These are phyloP conservation scores for Ctenomys sociabilis DNA, from an alignment of 2,113 vertebrate genomes.

Conservation along the genomic window DNA sequence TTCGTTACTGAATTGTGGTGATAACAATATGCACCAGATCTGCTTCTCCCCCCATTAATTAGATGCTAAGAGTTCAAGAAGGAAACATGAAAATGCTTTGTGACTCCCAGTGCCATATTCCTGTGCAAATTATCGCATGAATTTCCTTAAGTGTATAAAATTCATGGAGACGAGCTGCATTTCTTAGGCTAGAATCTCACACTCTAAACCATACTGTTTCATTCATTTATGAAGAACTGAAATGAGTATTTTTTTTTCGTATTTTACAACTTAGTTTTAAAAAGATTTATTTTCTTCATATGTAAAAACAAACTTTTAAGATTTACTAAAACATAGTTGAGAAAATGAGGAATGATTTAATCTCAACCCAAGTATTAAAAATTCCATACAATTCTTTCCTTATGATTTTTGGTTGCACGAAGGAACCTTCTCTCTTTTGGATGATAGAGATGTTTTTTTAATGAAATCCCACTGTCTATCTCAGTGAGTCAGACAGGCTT, in stretches of 20 bases:
- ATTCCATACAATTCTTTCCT: not conserved
- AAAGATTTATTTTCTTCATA: not conserved
- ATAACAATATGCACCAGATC: not conserved
- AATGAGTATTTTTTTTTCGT: not conserved
- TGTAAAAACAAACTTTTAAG: not conserved
- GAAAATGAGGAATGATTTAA: constrained; percentile 12
- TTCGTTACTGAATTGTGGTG: not conserved
- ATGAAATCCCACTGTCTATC: constrained; percentile 46
- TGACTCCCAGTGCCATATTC: too few relatives aligned
- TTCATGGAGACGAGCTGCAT: not conserved
- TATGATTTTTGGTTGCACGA: constrained; percentile 39
- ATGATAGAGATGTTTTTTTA: not conserved
- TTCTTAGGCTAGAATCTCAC: not conserved
- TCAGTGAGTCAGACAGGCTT: not conserved
- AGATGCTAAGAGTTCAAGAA: not conserved
- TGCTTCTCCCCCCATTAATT: not conserved
- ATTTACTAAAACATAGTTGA: not conserved
- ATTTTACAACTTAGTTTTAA: constrained; percentile 5
- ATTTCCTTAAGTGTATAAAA: not conserved
- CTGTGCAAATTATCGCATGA: accelerated
- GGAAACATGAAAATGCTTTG: not conserved
- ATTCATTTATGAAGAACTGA: not conserved
- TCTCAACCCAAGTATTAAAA: constrained; percentile 33
- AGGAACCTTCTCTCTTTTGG: not conserved
- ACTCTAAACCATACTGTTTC: not conserved